Evolutionary conservation across 1,140 invertebrate genomes (phyloP).

Genomic region (Drosophila pseudoananassae): DNA sequence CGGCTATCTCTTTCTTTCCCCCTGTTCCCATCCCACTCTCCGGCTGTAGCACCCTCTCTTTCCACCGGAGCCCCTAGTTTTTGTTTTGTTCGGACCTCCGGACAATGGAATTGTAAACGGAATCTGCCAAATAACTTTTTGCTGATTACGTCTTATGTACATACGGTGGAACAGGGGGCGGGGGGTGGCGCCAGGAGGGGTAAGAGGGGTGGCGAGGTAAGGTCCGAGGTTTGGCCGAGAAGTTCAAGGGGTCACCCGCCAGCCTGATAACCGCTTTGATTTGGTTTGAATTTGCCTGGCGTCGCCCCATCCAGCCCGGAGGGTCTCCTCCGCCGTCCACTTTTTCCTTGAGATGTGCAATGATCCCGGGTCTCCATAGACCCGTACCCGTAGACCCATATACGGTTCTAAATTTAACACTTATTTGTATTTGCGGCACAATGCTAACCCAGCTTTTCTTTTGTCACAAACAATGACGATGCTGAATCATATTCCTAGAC

Average conservation of each 20-base stretch:
- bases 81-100: background rate
- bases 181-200: background rate
- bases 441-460: background rate
- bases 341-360: background rate
- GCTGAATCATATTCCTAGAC: background rate
- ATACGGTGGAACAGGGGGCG: background rate
- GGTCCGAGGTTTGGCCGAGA: conserved; percentile 22
- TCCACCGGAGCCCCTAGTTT: background rate
- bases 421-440: background rate
- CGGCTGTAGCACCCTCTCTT: background rate
- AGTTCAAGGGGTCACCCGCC: conserved; percentile 39
- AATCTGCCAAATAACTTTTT: conserved; percentile 24
- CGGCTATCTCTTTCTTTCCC: background rate
- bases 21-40: background rate
- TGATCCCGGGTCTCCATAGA: conserved; percentile 1
- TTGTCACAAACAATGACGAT: conserved; percentile 9
- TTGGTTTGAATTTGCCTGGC: conserved; percentile 4
- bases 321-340: background rate
- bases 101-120: conserved; percentile 36
- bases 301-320: background rate
- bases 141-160: conserved; percentile 3
- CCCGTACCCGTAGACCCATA: conserved; percentile 20
- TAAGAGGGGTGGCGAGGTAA: background rate
- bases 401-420: conserved; percentile 13
- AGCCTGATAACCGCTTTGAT: conserved; percentile 62